phyloP scores from a whole-genome alignment of 2,797 vertebrate genomes.

The Notamacropus eugenii region DNA sequence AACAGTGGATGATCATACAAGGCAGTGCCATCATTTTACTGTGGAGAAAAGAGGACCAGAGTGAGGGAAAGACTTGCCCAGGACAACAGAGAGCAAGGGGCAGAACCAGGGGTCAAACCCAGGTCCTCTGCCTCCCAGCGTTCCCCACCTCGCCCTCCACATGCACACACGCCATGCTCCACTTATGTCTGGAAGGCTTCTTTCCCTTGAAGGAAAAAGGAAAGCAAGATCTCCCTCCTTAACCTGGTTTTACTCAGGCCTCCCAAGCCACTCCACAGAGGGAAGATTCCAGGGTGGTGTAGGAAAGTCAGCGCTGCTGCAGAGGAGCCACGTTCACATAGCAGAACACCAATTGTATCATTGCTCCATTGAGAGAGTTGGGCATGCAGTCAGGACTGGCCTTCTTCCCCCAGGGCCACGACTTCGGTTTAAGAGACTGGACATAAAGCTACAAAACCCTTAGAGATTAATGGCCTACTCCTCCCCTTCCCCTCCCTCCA shows the following conservation, averaged over 20 bases:
- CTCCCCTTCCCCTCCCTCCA: not conserved
- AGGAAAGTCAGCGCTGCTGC: not conserved
- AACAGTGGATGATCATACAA: not conserved
- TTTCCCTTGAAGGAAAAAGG: not conserved
- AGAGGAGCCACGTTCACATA: not conserved
- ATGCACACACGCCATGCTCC: not conserved
- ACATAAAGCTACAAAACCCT: not conserved
- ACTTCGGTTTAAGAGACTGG: not conserved
- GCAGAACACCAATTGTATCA: not conserved
- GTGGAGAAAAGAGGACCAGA: not conserved
- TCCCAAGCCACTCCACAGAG: not conserved
- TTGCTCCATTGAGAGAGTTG: not conserved
- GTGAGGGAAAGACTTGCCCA: not conserved
- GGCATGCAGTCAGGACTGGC: not conserved
- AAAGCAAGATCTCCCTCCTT: not conserved
- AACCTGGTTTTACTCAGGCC: not conserved
- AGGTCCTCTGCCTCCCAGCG: not conserved
- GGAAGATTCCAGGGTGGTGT: not conserved
- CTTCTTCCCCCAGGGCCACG: not conserved
- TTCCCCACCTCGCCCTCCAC: no score
- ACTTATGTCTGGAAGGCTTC: not conserved
- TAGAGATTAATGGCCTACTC: not conserved
- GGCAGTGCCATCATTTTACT: not conserved
- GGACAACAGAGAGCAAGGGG: not conserved
- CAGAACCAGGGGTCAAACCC: not conserved